Conservation (phyloP, 2,888 invertebrate genomes). For the Synergus japonicus region DNA sequence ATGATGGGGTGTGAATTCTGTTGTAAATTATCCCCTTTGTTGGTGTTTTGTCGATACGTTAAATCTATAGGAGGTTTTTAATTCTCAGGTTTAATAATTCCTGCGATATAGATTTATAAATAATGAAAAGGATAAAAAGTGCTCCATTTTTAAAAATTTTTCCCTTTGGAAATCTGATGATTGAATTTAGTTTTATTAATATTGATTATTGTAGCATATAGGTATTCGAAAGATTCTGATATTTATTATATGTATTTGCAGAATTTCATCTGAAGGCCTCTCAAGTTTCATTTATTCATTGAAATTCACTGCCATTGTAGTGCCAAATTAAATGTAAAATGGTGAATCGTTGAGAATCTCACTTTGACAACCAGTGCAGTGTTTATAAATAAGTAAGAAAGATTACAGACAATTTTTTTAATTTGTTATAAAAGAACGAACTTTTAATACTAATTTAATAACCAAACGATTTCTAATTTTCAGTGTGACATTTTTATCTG, state of each 20-base stretch:
- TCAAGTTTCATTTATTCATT: not conserved
- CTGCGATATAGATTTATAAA: not conserved
- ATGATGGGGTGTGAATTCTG: not conserved
- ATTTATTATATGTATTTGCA: not conserved
- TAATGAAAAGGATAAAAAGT: not conserved
- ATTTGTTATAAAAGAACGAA: not conserved
- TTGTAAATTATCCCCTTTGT: not conserved
- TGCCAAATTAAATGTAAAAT: not conserved
- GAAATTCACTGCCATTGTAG: not conserved
- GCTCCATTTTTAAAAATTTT: not conserved
- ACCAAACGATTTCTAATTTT: not conserved
- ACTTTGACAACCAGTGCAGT: not conserved
- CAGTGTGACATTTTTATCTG: not conserved
- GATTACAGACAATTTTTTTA: not conserved
- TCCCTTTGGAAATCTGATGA: not conserved
- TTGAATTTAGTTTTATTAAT: not conserved
- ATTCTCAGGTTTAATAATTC: not conserved
- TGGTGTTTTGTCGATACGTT: not conserved
- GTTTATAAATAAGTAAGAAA: constrained; percentile 8
- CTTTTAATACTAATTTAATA: not conserved
- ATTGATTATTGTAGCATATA: not conserved
- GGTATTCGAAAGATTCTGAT: not conserved
- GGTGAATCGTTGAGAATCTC: not conserved
- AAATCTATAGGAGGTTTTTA: not conserved
- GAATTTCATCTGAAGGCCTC: not conserved